Base-by-base conservation (phyloP, 2,113 vertebrate species). In the Silurus glanis region DNA sequence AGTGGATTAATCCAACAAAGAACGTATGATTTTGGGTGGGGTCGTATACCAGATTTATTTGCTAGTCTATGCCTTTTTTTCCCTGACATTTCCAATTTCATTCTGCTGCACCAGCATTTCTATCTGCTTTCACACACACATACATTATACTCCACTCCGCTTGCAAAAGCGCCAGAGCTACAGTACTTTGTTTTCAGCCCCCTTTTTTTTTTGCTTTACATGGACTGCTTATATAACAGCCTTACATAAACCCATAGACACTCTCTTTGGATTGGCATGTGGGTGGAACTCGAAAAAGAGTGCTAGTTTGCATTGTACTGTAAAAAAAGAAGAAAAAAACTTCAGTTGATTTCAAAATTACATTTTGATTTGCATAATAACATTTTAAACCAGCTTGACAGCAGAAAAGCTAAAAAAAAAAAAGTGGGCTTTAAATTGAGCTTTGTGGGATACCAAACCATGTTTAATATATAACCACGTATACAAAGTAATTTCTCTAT, bases 181-280 rank as follows among this genome's bases (percentile, higher is more conserved):
- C 37, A 37, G 37, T 37, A 9, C 23, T 64, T 21, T 53, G 59
- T 53, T 66, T 66, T 59, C 47, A 78, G 49, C 59, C 49, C 5
- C n/a, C n/a, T n/a, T 62, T 62, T 69, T 72, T 61, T 55, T 13
- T 17, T 2, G 9, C 37, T 37, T 62, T 6, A 19, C 14, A 51
- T 21, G 28, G 72, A 55, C 59, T 53, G 83, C 9, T 86, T 86
- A 89, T 81, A 72, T 86, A 89, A 86, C 51, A 69, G 82, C 45
- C 75, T 89, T 86, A 84, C n/a, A 84, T 84, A 89, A 89, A 83
- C 59, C 74, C 17, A 55, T 6, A 45, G 55, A 25, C 66, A 58
- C 85, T 19, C 64, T 76, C 16, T 14, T 13, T 74, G 45, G 66
- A 69, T 64, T 49, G 47, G 84, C 23, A 19, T 69, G n/a, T 66